Evolutionary conservation across 1,140 invertebrate species (phyloP), one percentile per base, ranked within the genome.

Genomic region (Micrasema minimum): DNA sequence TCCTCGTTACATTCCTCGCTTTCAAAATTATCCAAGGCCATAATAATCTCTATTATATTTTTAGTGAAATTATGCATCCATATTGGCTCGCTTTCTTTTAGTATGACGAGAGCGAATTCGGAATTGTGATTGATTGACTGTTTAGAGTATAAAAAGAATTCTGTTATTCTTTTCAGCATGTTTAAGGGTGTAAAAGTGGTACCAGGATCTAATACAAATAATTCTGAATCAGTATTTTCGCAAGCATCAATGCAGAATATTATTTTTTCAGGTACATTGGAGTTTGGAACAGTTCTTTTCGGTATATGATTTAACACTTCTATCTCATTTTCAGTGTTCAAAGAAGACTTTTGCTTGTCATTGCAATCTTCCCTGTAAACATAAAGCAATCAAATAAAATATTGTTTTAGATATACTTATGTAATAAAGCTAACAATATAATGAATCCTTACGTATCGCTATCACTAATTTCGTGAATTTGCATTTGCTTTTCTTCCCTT

Each of bases 101-200:
- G 77, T 12, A 86, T 78, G 66, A 91, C 78, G n/a, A 92, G 74
- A 55, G 88, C 88, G 86, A 88, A 93, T 78, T 92, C 85, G 73
- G 91, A 90, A 65, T 80, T 84, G 53, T 80, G 83, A 78, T 90
- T 88, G 10, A 92, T 87, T 10, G 82, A 80, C 66, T 83, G 79
- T 80, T 93, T 93, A 18, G 86, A 86, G 74, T 88, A 81, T 12
- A 92, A 68, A 77, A 91, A 93, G 68, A 90, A 86, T 61, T 88
- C 85, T 10, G 91, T 73, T 2, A 88, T 86, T 71, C 87, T 81
- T 78, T 89, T 91, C 11, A 91, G 81, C 85, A 91, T 88, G 9
- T 65, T 69, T 9, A 66, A 46, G 0, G 55, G 66, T 23, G 64
- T 45, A 72, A 84, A 87, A 72, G 81, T 87, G 26, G 81, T 87